phyloP scores from a whole-genome alignment of 2,888 invertebrate genomes.

The Metalampra italica region DNA sequence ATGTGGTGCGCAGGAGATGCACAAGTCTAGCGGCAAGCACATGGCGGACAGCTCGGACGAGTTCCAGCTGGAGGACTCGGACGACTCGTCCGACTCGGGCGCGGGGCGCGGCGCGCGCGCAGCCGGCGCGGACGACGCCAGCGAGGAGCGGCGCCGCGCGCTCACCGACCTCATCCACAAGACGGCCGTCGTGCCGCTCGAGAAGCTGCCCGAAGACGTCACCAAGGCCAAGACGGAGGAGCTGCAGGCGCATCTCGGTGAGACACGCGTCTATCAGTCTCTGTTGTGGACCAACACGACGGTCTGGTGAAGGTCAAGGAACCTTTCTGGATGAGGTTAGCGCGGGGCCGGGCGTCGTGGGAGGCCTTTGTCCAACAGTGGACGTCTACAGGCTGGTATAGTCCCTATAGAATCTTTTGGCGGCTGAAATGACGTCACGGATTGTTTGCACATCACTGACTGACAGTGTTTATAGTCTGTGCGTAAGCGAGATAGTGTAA shows the following conservation, averaged over 20 bases:
- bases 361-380: too few species aligned
- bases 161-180: conserved; percentile 50
- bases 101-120: conserved; percentile 38
- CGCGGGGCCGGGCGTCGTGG: too few species aligned
- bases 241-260: conserved; percentile 50
- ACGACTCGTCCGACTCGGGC: conserved; percentile 39
- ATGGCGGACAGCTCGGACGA: conserved; percentile 75
- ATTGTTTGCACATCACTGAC: too few species aligned
- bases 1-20: conserved; percentile 58
- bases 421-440: too few species aligned
- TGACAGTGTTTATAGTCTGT: too few species aligned
- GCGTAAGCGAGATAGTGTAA: too few species aligned
- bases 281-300: too few species aligned
- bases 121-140: conserved; percentile 22
- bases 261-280: conserved; percentile 11
- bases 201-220: conserved; percentile 62
- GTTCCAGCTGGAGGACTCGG: conserved; percentile 61
- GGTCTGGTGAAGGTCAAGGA: too few species aligned
- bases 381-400: too few species aligned
- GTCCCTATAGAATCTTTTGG: too few species aligned
- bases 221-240: conserved; percentile 58
- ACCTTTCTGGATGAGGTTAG: too few species aligned
- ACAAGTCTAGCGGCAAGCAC: conserved; percentile 75
- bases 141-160: conserved; percentile 33
- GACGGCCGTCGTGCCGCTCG: conserved; percentile 63